phyloP scores from a whole-genome alignment of 2,797 vertebrate genomes.

The Chelon auratus region DNA sequence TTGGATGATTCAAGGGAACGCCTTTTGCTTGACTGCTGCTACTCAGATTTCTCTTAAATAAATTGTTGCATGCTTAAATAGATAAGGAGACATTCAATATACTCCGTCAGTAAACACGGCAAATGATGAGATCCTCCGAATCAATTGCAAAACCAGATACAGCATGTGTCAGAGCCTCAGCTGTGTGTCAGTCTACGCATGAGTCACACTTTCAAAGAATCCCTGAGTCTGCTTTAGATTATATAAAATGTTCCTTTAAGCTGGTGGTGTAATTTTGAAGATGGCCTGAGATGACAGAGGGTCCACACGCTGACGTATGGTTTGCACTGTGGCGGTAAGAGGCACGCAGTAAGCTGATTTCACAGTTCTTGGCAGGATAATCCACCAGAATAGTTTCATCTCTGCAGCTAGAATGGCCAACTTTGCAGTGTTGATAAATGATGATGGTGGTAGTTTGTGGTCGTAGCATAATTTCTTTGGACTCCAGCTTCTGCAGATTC shows the following conservation, averaged over 20 bases:
- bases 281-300: conserved; percentile 29
- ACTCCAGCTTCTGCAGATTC: conserved; percentile 28
- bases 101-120: not conserved
- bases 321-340: conserved; percentile 50
- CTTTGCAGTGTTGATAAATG: conserved; percentile 49
- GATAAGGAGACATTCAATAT: not conserved
- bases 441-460: conserved; percentile 29
- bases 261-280: conserved; percentile 53
- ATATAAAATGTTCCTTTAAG: conserved; percentile 49
- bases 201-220: conserved; percentile 42
- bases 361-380: conserved; percentile 58
- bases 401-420: conserved; percentile 38
- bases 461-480: conserved; percentile 12
- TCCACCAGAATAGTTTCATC: conserved; percentile 55
- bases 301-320: conserved; percentile 21
- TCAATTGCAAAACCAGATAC: not conserved
- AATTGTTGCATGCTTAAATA: not conserved
- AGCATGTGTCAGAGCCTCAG: not conserved
- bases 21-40: not conserved
- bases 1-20: not conserved
- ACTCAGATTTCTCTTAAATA: not conserved
- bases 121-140: not conserved
- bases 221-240: conserved; percentile 37
- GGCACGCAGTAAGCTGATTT: conserved; percentile 65
- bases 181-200: conserved; percentile 11